Conservation (phyloP, 2,797 vertebrate genomes). For the Petrocephalus schoutedeni region DNA sequence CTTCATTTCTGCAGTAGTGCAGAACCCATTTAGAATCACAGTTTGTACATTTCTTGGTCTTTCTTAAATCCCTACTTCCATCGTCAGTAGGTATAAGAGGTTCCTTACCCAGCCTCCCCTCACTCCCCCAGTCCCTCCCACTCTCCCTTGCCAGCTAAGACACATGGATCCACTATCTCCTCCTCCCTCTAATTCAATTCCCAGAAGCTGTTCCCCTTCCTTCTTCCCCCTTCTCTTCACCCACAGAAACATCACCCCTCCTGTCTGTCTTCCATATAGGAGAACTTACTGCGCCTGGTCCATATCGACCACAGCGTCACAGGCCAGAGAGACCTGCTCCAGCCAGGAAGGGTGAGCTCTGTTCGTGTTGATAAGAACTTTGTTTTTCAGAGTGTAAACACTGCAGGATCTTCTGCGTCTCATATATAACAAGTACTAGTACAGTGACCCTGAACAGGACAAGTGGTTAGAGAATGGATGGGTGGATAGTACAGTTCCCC, state of each 20-base stretch:
- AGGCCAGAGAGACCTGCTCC: slow-evolving; percentile 79
- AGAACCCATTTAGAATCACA: background rate
- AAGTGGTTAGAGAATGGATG: background rate
- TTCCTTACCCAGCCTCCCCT: background rate
- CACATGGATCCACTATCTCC: slow-evolving; percentile 47
- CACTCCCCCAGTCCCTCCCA: background rate
- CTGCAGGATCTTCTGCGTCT: background rate
- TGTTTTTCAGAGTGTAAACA: slow-evolving; percentile 19
- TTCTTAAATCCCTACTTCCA: background rate
- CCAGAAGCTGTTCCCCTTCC: slow-evolving; percentile 36
- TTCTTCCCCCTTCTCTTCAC: slow-evolving; percentile 42
- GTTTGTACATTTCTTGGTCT: background rate
- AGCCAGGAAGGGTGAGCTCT: slow-evolving; percentile 85
- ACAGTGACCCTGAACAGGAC: background rate
- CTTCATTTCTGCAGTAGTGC: background rate
- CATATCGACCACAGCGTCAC: slow-evolving; percentile 88
- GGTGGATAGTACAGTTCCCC: too few species aligned
- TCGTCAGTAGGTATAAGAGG: background rate
- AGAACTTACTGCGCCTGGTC: slow-evolving; percentile 90
- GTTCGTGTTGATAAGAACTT: slow-evolving; percentile 36
- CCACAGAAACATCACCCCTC: slow-evolving; percentile 23
- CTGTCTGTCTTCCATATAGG: slow-evolving; percentile 57
- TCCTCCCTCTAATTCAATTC: slow-evolving; percentile 39
- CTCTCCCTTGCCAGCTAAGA: slow-evolving; percentile 28
- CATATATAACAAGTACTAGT: background rate